Conservation (phyloP, 2,888 invertebrate genomes). For the Zelleria hepariella region DNA sequence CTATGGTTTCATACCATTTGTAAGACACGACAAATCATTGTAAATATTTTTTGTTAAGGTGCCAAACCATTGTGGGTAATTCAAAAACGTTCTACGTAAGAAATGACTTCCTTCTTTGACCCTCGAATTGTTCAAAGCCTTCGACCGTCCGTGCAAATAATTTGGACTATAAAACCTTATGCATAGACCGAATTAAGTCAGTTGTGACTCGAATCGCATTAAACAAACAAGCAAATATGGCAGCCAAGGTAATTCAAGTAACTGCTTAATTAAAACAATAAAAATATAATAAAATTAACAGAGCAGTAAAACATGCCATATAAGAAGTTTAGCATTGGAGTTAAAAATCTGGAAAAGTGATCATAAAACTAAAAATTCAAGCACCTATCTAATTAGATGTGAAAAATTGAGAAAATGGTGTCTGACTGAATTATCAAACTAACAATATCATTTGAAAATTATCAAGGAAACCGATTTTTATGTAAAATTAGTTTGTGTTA, state of each 20-base stretch:
- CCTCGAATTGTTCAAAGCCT: constrained; percentile 35
- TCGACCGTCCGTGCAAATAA: constrained; percentile 14
- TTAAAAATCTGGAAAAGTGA: no score
- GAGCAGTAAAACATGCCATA: background rate
- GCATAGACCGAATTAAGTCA: constrained; percentile 26
- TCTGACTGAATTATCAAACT: no score
- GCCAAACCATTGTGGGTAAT: background rate
- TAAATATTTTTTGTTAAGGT: no score
- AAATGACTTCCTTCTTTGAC: constrained; percentile 37
- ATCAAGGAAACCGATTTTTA: no score
- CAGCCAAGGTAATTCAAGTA: constrained; percentile 54
- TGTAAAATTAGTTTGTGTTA: no score
- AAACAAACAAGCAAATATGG: constrained; percentile 43
- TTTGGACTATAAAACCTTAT: constrained; percentile 36
- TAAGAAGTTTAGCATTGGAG: background rate
- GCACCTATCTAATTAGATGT: no score
- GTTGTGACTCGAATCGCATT: constrained; percentile 31
- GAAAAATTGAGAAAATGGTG: no score
- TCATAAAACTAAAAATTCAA: no score
- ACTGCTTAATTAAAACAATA: no score
- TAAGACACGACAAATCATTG: no score
- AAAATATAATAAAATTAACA: background rate
- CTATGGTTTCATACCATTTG: no score
- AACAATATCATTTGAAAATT: no score
- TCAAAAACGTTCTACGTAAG: background rate